Base-by-base conservation (phyloP, 2,888 invertebrate genomes). In the Corbicula japonica region DNA sequence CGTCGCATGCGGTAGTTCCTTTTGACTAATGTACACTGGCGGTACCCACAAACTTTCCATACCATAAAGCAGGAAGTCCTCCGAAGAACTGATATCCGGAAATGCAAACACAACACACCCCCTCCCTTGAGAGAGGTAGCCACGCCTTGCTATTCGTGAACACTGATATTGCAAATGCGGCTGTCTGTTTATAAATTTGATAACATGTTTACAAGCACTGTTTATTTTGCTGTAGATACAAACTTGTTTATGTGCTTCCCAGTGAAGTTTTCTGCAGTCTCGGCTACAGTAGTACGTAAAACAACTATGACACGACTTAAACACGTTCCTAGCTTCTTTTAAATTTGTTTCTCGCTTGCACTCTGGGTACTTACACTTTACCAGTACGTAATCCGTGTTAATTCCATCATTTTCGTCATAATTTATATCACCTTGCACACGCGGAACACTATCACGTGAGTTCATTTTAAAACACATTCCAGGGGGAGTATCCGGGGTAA, bases 241-340 rank as follows among this genome's bases (percentile, higher is more conserved):
- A 44, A 96, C 96, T 30, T 61, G 65, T 79, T 98, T 96, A 92
- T 99, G 99, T 89, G 97, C 96, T 92, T 97, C 97, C 98, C 98
- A 98, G 93, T 99, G 98, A 18, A 96, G 96, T 79, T 97, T 95
- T 30, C 99, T 95, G 93, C 98, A 99, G 90, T 97, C 96, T 78
- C 97, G 95, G 79, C 97, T 97, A 94, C 99, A 99, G 94, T 99
- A 99, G 91, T 97, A 96, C 91, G 98, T 97, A 87, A 97, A 96
- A 94, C 99, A 99, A 93, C 98, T 98, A 94, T 98, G 98, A 94
- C 98, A 98, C 88, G 97, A 97, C 93, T 98, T 98, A 95, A 96
- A 98, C 89, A 95, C 95, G 87, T 96, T 95, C 86, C 97, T 96
- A 78, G 98, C 98, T 87, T 97, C 96, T 76, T 95, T 94, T 72